Conservation (phyloP, 1,140 invertebrate species). For the Ctenoplectra terminalis region DNA sequence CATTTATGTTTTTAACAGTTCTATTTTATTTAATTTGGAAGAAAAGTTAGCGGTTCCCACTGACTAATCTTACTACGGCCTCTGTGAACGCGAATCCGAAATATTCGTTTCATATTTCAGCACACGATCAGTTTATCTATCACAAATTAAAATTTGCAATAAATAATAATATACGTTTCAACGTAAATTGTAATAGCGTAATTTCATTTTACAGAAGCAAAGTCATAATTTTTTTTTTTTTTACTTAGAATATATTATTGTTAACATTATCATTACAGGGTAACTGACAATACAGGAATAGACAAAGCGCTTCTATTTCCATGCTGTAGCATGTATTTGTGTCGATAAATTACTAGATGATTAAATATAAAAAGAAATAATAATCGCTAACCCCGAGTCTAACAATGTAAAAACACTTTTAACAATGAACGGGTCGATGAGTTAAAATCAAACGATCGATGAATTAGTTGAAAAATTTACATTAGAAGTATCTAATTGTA, state of each 20-base stretch:
- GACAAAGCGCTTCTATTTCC: neutral
- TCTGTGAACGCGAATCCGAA: neutral
- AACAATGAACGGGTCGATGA: neutral
- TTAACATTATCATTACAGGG: conserved; percentile 6
- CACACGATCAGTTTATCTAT: neutral
- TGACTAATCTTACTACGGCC: neutral
- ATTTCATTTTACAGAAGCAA: no score
- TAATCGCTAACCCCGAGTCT: neutral
- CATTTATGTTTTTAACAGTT: neutral
- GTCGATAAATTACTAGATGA: conserved; percentile 1
- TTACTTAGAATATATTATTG: neutral
- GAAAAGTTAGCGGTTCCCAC: neutral
- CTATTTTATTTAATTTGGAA: neutral
- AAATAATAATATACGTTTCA: neutral
- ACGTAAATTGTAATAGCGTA: neutral
- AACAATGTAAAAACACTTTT: neutral
- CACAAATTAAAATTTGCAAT: neutral
- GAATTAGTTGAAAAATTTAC: neutral
- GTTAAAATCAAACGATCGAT: neutral
- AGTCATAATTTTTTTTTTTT: no score
- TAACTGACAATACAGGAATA: neutral
- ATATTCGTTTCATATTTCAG: neutral
- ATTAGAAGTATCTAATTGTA: conserved; percentile 22
- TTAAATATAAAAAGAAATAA: neutral
- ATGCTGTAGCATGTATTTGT: neutral